Percentiles rank a stretch among this genome's conserved stretches.
These are phyloP conservation scores for Volucella zonaria DNA, from an alignment of 2,888 invertebrate species.

Conservation along the genomic window DNA sequence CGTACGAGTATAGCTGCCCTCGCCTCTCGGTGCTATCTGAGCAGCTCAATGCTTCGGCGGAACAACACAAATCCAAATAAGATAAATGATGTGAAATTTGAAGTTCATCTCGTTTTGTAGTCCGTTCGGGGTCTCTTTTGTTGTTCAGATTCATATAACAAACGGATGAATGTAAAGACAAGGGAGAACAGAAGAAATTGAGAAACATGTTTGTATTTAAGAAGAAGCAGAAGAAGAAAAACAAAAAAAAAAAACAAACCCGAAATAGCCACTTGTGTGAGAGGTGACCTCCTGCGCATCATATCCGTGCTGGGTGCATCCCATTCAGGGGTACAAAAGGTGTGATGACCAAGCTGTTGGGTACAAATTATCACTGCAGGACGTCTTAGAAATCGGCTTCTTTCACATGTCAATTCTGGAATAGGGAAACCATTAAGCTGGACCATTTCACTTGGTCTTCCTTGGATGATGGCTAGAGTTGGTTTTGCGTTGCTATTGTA, in stretches of 20 bases:
- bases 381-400: conserved; percentile 75
- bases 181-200: conserved; percentile 8
- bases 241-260: conserved; percentile 30
- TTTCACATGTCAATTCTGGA: conserved; percentile 70
- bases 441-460: background rate
- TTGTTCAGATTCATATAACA: conserved; percentile 19
- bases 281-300: conserved; percentile 63
- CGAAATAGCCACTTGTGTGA: conserved; percentile 68
- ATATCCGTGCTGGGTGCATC: conserved; percentile 32
- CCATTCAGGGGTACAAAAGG: conserved; percentile 74
- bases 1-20: conserved; percentile 5
- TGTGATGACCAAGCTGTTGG: conserved; percentile 76
- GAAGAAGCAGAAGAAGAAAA: background rate
- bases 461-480: conserved; percentile 19
- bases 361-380: conserved; percentile 77
- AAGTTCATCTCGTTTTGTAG: conserved; percentile 62
- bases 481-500: conserved; percentile 1
- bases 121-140: conserved; percentile 23
- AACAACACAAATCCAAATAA: conserved; percentile 70
- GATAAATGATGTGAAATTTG: conserved; percentile 74
- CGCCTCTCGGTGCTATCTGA: background rate
- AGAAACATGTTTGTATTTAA: conserved; percentile 14
- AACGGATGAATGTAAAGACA: conserved; percentile 43
- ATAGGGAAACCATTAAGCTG: conserved; percentile 56
- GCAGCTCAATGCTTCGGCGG: conserved; percentile 17